phyloP scores from a whole-genome alignment of 2,113 vertebrate species.

The Tenebrosternarchus preto region DNA sequence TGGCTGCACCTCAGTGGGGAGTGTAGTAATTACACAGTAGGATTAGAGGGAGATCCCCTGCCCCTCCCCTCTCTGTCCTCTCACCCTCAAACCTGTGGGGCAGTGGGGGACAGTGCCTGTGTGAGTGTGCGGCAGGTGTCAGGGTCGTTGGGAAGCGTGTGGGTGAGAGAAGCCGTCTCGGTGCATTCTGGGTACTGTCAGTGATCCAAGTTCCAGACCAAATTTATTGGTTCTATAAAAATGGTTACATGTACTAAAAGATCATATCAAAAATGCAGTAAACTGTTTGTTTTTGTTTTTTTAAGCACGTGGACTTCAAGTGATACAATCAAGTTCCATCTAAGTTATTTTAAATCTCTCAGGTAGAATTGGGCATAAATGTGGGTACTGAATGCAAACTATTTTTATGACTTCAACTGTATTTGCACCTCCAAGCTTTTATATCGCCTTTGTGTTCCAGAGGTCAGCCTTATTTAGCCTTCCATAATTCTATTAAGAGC shows the following conservation, averaged over 20 bases:
- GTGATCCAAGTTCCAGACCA: background rate
- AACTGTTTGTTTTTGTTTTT: slow-evolving; percentile 43
- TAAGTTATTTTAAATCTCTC: slow-evolving; percentile 38
- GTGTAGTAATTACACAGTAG: slow-evolving; percentile 83
- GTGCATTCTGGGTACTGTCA: background rate
- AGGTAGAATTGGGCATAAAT: slow-evolving; percentile 37
- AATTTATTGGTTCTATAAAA: slow-evolving; percentile 32
- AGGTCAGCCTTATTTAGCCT: slow-evolving; percentile 12
- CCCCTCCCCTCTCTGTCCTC: slow-evolving; percentile 41
- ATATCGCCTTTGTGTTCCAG: slow-evolving; percentile 30
- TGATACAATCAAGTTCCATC: slow-evolving; percentile 35
- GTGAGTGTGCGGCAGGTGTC: background rate
- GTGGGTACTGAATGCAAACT: slow-evolving; percentile 1
- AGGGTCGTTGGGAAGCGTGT: slow-evolving; percentile 10
- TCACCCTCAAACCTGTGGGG: slow-evolving; percentile 21
- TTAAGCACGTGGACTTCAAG: slow-evolving; percentile 33
- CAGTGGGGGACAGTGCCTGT: slow-evolving; percentile 2
- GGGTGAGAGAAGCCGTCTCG: background rate
- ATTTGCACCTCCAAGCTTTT: slow-evolving; percentile 22
- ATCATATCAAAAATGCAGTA: slow-evolving; percentile 47
- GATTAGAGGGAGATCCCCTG: slow-evolving; percentile 73
- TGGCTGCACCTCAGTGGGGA: slow-evolving; percentile 76
- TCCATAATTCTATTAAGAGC: slow-evolving; percentile 31
- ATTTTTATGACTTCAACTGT: slow-evolving; percentile 25
- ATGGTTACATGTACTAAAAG: slow-evolving; percentile 26